Base-by-base conservation (phyloP, 2,888 invertebrate genomes). In the Digitonthophagus gazella region DNA sequence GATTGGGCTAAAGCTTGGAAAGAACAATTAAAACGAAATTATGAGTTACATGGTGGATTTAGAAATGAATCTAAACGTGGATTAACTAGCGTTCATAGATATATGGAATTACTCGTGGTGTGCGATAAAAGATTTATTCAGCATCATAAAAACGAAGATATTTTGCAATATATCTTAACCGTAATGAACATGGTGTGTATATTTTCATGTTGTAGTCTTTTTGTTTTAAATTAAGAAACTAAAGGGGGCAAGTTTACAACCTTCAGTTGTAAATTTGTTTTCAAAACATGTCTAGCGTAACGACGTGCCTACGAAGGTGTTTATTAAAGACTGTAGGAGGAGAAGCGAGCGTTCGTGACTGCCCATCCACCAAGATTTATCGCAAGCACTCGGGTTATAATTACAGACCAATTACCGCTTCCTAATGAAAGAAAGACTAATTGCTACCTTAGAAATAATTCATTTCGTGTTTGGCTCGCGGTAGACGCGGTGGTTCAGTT, bases 161-260 rank as follows among this genome's bases (percentile, higher is more conserved):
- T 88, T 58, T 88, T 89, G 76, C 86, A 85, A 5, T 90, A 90
- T 78, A 85, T 90, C 2, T 81, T 91, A 72, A 90, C 90, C 3
- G 84, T 90, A 70, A 89, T 90, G 88, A 90, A 90, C 80, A 90
- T 90, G 88, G 90, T 84, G 79, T 77, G 75, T n/a, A n/a, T n/a
- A 75, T 44, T 6, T 19, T 44, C 54, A n/a, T n/a, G n/a, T n/a
- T n/a, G n/a, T n/a, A n/a, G n/a, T 57, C 57, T 58, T 66, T 67
- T n/a, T n/a, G n/a, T n/a, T n/a, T n/a, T n/a, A n/a, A n/a, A n/a
- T n/a, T n/a, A n/a, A n/a, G n/a, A n/a, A n/a, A n/a, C n/a, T n/a
- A n/a, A n/a, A n/a, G n/a, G n/a, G n/a, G n/a, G n/a, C n/a, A n/a
- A n/a, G n/a, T n/a, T n/a, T n/a, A n/a, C n/a, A n/a, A n/a, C n/a